These are phyloP conservation scores for Drosophila lowei DNA, from an alignment of 1,140 invertebrate species.

Conservation along the genomic window DNA sequence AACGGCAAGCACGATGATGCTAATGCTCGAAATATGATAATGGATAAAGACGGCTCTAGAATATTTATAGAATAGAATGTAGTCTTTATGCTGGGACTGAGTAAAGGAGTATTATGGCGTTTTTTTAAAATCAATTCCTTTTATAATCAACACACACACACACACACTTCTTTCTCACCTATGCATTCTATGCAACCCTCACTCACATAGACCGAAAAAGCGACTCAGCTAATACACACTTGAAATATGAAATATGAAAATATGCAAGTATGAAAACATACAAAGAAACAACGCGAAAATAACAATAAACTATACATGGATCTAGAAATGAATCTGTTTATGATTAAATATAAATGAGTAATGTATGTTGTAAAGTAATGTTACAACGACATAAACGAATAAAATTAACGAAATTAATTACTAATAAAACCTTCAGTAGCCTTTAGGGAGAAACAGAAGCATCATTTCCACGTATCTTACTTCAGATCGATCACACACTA, in stretches of 20 bases:
- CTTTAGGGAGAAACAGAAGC: conserved; percentile 23
- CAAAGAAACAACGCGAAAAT: conserved; percentile 8
- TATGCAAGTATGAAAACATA: not conserved
- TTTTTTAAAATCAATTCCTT: conserved; percentile 70
- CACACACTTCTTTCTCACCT: not conserved
- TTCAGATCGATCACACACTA: conserved; percentile 15
- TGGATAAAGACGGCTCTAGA: conserved; percentile 62
- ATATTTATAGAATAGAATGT: conserved; percentile 83
- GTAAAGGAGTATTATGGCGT: conserved; percentile 83
- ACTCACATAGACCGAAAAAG: too few species aligned
- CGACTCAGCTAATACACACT: too few species aligned
- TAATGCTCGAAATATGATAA: conserved; percentile 54
- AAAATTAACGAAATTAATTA: conserved; percentile 26
- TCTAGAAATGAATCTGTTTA: conserved; percentile 14
- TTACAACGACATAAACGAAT: conserved; percentile 32
- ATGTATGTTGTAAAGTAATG: conserved; percentile 43
- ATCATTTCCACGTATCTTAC: conserved; percentile 22
- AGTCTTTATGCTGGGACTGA: conserved; percentile 83
- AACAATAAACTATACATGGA: conserved; percentile 16
- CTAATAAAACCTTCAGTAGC: conserved; percentile 30
- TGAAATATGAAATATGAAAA: too few species aligned
- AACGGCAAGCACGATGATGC: conserved; percentile 50
- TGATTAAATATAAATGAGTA: conserved; percentile 22
- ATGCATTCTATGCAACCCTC: conserved; percentile 10
- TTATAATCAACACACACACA: conserved; percentile 11